Base-by-base conservation (phyloP, 1,140 invertebrate species). In the Brachionus asplanchnoidis region DNA sequence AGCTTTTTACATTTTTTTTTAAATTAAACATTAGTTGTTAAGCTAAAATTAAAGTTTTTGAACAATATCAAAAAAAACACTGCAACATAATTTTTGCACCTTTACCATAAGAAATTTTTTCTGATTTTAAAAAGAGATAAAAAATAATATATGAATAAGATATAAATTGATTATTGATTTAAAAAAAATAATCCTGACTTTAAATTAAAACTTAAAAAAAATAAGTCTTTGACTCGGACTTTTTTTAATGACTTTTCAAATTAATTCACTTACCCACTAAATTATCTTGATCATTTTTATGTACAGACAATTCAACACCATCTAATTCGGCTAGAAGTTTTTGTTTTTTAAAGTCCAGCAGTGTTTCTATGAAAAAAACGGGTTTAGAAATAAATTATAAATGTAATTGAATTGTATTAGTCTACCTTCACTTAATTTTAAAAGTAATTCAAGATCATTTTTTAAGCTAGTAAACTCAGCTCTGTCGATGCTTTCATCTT, bases 391-490 rank as follows among this genome's bases (percentile, higher is more conserved):
- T 6, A 36, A 36, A 6, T 36, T 7, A 28, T 28, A 28, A 36
- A 36, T 36, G 0, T 36, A 36, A 7, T 36, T 36, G 32, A 7
- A 36, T 36, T 36, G 6, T 36, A 36, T 36, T 36, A 36, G 23
- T 46, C 28, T 46, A 78, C 75, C 50, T 82, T 82, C 40, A 23
- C 50, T 46, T 20, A 82, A 14, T 65, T 82, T 68, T 20, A 82
- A 65, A 12, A 82, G 23, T 26, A 65, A n/a, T 82, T 82, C 79
- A 12, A 82, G n/a, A 36, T 82, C 79, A 11, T 8, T 65, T 60
- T 82, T 82, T 12, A 82, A 28, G 36, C 17, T 65, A 3, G 40
- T 44, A 44, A 82, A 82, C 26, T 82, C 79, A 17, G 42, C 11
- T 50, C n/a, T 20, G 23, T 77, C 73, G 26, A 50, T 20, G 12